Conservation (phyloP, 92 coral and sea anemone species). For the Paramuricea clavata region DNA sequence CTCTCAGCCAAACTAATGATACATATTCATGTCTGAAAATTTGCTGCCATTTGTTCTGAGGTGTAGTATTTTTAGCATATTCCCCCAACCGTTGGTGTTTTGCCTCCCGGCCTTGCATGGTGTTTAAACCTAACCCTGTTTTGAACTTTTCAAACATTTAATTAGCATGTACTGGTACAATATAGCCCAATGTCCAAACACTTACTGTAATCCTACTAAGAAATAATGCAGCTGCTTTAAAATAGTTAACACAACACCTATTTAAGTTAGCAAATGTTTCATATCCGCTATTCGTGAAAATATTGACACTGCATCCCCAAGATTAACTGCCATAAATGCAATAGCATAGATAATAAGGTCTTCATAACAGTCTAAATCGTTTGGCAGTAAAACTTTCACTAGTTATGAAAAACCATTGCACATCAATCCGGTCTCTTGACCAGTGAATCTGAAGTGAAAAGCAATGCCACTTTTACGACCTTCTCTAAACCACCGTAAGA, state of each 20-base stretch:
- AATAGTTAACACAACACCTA: neutral
- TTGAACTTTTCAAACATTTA: neutral
- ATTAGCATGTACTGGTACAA: slow-evolving; percentile 17
- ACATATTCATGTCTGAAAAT: slow-evolving; percentile 74
- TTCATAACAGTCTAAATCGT: neutral
- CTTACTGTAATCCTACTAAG: slow-evolving; percentile 7
- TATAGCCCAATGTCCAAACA: slow-evolving; percentile 8
- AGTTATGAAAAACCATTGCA: slow-evolving; percentile 48
- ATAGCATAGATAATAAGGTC: slow-evolving; percentile 1
- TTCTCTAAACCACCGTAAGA: slow-evolving; percentile 61
- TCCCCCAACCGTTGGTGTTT: slow-evolving; percentile 11
- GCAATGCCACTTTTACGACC: slow-evolving; percentile 29
- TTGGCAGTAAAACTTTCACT: neutral
- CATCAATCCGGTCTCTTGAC: slow-evolving; percentile 60
- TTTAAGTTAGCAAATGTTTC: neutral
- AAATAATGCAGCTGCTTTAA: slow-evolving; percentile 16
- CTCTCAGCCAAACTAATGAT: slow-evolving; percentile 72
- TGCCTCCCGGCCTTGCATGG: slow-evolving; percentile 21
- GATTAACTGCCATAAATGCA: slow-evolving; percentile 31
- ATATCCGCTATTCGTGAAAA: neutral
- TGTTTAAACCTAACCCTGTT: slow-evolving; percentile 22
- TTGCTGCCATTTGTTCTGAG: slow-evolving; percentile 75
- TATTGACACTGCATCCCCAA: slow-evolving; percentile 5
- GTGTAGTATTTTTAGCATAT: slow-evolving; percentile 10
- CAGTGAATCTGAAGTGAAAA: slow-evolving; percentile 58